Evolutionary conservation across 2,113 vertebrate genomes (phyloP).

Genomic region (Tretioscincus oriximinensis): DNA sequence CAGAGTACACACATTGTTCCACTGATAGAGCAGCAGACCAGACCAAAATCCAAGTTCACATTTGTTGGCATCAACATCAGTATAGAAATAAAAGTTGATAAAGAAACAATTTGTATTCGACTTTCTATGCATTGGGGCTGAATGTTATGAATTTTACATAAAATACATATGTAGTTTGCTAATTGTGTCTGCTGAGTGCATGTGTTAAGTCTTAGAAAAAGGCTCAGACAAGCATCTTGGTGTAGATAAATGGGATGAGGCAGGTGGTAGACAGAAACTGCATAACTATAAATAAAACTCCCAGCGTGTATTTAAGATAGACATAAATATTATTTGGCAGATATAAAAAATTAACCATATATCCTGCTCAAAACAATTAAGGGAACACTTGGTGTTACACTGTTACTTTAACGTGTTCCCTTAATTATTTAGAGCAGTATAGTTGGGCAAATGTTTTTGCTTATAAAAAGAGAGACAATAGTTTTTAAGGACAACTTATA

Average conservation of each 20-base stretch:
- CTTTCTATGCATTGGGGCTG: neutral
- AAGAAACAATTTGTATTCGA: no score
- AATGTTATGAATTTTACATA: neutral
- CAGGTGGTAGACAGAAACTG: slow-evolving; percentile 22
- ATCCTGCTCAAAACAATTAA: no score
- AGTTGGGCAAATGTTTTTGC: slow-evolving; percentile 10
- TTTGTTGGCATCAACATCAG: no score
- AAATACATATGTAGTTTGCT: neutral
- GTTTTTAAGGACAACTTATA: neutral
- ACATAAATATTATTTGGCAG: slow-evolving; percentile 3
- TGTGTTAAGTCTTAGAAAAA: neutral
- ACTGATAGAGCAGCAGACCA: no score
- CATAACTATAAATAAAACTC: slow-evolving; percentile 26
- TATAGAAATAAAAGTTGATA: no score
- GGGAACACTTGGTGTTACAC: no score
- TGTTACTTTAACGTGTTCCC: no score
- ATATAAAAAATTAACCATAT: neutral
- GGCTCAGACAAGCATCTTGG: neutral
- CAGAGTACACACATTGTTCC: no score
- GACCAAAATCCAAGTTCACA: no score
- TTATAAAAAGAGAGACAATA: neutral
- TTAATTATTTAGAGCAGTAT: no score
- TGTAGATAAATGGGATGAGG: slow-evolving; percentile 9
- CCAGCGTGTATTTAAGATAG: slow-evolving; percentile 17
- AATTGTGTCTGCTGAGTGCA: neutral